Conservation (phyloP, 2,888 invertebrate genomes). For the Pterostichus madidus region DNA sequence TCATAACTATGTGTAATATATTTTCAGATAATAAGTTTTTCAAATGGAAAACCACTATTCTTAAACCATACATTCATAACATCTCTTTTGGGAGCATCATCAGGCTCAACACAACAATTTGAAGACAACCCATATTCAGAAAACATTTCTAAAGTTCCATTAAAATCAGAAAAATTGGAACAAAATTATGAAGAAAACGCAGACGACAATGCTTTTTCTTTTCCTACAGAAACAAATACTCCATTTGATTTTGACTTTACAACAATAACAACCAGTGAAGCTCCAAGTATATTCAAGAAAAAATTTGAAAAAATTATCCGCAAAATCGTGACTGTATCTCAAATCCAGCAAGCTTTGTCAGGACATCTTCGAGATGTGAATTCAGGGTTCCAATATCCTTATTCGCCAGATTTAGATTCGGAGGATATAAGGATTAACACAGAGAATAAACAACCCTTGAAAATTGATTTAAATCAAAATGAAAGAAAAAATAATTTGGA, state of each 20-base stretch:
- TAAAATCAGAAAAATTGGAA: slow-evolving; percentile 11
- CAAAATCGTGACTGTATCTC: slow-evolving; percentile 49
- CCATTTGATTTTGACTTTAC: not conserved
- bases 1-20: too few relatives aligned
- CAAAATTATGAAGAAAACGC: too few relatives aligned
- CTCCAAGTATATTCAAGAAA: slow-evolving; percentile 33
- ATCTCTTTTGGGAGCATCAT: slow-evolving; percentile 49
- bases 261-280: slow-evolving; percentile 23
- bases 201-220: not conserved
- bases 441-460: slow-evolving; percentile 24
- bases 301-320: slow-evolving; percentile 47
- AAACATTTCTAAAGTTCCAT: slow-evolving; percentile 37
- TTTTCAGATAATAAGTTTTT: slow-evolving; percentile 23
- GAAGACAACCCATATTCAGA: slow-evolving; percentile 45
- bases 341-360: slow-evolving; percentile 27
- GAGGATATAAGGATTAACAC: slow-evolving; percentile 23
- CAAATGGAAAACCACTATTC: slow-evolving; percentile 8
- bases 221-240: slow-evolving; percentile 6
- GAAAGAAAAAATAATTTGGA: slow-evolving; percentile 25
- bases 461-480: slow-evolving; percentile 17
- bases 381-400: slow-evolving; percentile 33
- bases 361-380: slow-evolving; percentile 23
- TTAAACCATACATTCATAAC: slow-evolving; percentile 41
- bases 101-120: slow-evolving; percentile 11
- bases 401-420: slow-evolving; percentile 21